Conservation (phyloP, 2,113 vertebrate species). For the Meleagris gallopavo region DNA sequence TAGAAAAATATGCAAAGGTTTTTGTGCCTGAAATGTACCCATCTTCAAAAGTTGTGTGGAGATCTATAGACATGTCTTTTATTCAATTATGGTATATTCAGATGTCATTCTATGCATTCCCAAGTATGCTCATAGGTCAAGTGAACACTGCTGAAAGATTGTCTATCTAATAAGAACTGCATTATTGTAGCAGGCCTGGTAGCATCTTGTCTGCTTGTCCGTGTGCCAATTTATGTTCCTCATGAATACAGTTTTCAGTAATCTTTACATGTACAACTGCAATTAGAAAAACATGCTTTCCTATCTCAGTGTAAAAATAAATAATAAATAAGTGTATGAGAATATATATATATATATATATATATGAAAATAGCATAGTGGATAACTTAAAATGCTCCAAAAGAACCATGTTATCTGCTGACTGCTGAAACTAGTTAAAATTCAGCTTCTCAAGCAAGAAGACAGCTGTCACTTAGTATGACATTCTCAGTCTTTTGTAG, state of each 20-base stretch:
- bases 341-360: too few relatives aligned
- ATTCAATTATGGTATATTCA: fast-evolving
- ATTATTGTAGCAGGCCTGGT: background rate
- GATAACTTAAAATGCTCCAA: background rate
- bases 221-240: background rate
- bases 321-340: too few relatives aligned
- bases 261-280: background rate
- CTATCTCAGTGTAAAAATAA: background rate
- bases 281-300: background rate
- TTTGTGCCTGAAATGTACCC: background rate
- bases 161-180: background rate
- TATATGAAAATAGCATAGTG: background rate
- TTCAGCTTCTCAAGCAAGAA: background rate
- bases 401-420: background rate
- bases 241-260: background rate
- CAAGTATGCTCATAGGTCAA: background rate
- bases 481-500: background rate
- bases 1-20: background rate
- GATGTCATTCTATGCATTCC: background rate
- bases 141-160: background rate
- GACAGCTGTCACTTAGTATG: conserved; percentile 23
- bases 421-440: background rate
- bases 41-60: background rate
- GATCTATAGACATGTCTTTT: background rate
- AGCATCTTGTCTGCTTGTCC: background rate